A percentile compares a stretch with the other conserved stretches of the same genome.
These are phyloP conservation scores for Leptopilina drosophilae DNA, from an alignment of 2,888 invertebrate species.

Conservation along the genomic window DNA sequence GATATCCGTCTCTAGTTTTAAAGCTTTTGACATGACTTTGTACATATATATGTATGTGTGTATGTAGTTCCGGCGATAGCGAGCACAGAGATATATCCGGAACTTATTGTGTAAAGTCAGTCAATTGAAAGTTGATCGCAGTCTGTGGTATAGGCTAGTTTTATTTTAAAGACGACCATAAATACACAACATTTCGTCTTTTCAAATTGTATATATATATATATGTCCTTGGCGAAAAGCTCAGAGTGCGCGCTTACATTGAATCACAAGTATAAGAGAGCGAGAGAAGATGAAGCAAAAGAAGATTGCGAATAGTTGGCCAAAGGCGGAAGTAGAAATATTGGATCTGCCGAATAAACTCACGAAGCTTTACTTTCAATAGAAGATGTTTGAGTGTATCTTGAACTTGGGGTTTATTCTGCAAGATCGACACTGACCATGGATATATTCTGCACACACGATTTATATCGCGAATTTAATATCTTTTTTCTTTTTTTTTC, in stretches of 20 bases:
- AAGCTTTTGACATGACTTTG: not conserved
- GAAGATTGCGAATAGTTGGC: constrained; percentile 1
- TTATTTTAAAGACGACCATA: constrained; percentile 30
- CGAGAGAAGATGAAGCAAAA: not conserved
- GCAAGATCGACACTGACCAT: not conserved
- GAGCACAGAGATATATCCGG: not conserved
- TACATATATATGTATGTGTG: not conserved
- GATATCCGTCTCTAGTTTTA: not conserved
- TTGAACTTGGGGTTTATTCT: constrained; percentile 14
- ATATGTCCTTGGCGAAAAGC: constrained; percentile 12
- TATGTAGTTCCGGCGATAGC: not conserved
- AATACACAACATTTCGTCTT: constrained; percentile 25
- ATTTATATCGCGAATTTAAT: not conserved
- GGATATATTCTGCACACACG: not conserved
- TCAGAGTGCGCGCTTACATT: not conserved
- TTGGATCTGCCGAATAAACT: constrained; percentile 33
- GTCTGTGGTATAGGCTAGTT: constrained; percentile 27
- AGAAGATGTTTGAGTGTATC: not conserved
- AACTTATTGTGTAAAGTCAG: constrained; percentile 24
- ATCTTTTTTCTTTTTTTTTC: no score
- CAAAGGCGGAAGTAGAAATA: constrained; percentile 29
- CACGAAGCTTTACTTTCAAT: constrained; percentile 35
- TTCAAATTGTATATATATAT: not conserved
- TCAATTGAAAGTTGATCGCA: constrained; percentile 38
- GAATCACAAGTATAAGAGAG: not conserved